phyloP scores from a whole-genome alignment of 2,113 vertebrate genomes.

The Scalopus aquaticus region DNA sequence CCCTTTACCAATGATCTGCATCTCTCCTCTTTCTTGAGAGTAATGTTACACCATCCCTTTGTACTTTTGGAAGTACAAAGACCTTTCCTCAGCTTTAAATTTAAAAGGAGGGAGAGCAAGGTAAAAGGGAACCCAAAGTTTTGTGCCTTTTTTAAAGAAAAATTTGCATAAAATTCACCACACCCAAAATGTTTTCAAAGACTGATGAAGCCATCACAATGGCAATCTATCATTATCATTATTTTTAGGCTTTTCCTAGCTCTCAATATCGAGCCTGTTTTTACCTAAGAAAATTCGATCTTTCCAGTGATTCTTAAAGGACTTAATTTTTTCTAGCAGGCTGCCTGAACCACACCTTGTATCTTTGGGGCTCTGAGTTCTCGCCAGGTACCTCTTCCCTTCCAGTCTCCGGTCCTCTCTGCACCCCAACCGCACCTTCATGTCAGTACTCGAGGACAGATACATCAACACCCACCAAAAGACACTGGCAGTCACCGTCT shows the following conservation, averaged over 20 bases:
- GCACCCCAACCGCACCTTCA: background rate
- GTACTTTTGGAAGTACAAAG: background rate
- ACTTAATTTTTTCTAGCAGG: background rate
- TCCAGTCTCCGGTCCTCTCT: background rate
- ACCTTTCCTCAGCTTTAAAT: background rate
- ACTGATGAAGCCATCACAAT: background rate
- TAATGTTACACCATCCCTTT: background rate
- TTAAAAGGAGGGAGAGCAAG: background rate
- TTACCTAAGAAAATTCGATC: background rate
- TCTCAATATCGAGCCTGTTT: conserved; percentile 1
- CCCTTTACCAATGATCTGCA: background rate
- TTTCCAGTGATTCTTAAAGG: background rate
- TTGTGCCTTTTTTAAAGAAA: background rate
- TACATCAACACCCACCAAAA: background rate
- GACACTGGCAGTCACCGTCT: fast-evolving
- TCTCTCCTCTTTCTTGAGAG: background rate
- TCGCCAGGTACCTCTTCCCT: background rate
- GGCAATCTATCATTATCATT: background rate
- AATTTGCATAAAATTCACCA: conserved; percentile 19
- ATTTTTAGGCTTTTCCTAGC: background rate
- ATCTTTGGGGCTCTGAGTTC: background rate
- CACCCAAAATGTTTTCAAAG: background rate
- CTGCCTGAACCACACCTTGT: background rate
- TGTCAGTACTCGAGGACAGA: background rate
- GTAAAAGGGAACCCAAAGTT: background rate